Percentiles rank a stretch among this genome's conserved stretches.
phyloP scores from a whole-genome alignment of 2,113 vertebrate species.

The Urocolius indicus region DNA sequence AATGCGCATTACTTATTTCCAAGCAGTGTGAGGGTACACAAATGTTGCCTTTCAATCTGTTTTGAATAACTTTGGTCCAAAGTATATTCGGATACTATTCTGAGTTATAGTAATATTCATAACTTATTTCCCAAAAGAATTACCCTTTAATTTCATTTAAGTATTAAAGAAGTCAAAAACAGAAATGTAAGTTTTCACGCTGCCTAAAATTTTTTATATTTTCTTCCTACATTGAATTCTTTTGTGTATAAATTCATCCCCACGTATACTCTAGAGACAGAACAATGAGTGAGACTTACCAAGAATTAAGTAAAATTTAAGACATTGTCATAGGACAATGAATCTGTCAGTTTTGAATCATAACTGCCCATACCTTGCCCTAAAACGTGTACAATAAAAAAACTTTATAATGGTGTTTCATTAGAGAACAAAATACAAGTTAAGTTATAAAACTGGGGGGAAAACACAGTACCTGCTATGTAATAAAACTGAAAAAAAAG shows the following conservation, averaged over 20 bases:
- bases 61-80: neutral
- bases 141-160: neutral
- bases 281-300: neutral
- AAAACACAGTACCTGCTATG: neutral
- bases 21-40: slow-evolving; percentile 8
- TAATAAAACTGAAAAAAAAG: neutral
- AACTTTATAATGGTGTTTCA: neutral
- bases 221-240: neutral
- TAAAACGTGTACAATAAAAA: neutral
- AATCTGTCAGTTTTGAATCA: neutral
- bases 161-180: neutral
- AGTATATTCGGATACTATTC: neutral
- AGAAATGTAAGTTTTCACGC: neutral
- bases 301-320: neutral
- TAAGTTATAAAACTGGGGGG: neutral
- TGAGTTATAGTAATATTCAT: neutral
- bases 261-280: neutral
- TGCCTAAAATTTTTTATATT: neutral
- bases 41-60: neutral
- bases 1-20: slow-evolving; percentile 15
- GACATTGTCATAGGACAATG: neutral
- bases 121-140: neutral
- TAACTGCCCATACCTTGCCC: neutral
- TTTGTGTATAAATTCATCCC: neutral
- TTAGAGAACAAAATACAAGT: neutral